Evolutionary conservation across 2,113 vertebrate genomes (phyloP).

Genomic region (Motacilla alba): DNA sequence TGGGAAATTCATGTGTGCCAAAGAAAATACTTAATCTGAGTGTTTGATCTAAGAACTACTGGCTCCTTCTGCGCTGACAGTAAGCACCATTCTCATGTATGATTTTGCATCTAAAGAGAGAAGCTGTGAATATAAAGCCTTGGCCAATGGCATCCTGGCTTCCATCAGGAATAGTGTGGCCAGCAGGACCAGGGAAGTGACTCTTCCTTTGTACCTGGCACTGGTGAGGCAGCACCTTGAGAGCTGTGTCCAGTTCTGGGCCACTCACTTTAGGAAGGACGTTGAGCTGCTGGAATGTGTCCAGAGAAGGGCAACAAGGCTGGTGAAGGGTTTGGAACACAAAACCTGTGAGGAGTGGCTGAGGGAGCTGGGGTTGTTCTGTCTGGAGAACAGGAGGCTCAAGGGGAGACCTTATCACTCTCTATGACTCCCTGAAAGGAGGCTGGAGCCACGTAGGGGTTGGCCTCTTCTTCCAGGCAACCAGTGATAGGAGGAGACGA

Average conservation of each 20-base stretch:
- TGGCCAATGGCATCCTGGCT: not conserved
- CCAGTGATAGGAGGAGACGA: not conserved
- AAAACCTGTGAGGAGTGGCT: not conserved
- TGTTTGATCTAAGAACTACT: not conserved
- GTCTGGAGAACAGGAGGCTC: not conserved
- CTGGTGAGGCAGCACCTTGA: not conserved
- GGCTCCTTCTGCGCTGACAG: not conserved
- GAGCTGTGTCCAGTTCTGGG: not conserved
- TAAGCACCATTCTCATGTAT: accelerated
- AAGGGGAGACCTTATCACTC: no score
- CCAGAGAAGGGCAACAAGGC: not conserved
- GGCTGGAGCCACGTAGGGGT: accelerated
- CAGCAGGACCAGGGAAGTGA: not conserved
- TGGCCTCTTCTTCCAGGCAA: not conserved
- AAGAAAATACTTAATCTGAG: not conserved
- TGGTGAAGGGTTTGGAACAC: not conserved
- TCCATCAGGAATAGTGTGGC: not conserved
- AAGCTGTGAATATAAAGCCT: not conserved
- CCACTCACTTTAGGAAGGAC: not conserved
- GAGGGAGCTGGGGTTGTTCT: not conserved
- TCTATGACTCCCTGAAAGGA: not conserved
- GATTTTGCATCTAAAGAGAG: not conserved
- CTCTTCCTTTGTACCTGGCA: accelerated
- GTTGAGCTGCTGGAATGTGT: not conserved
- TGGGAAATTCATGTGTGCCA: not conserved